Percentiles rank a stretch among this genome's conserved stretches.
Conservation (phyloP, 2,797 vertebrate genomes). For the Paratrypauchen microcephalus region DNA sequence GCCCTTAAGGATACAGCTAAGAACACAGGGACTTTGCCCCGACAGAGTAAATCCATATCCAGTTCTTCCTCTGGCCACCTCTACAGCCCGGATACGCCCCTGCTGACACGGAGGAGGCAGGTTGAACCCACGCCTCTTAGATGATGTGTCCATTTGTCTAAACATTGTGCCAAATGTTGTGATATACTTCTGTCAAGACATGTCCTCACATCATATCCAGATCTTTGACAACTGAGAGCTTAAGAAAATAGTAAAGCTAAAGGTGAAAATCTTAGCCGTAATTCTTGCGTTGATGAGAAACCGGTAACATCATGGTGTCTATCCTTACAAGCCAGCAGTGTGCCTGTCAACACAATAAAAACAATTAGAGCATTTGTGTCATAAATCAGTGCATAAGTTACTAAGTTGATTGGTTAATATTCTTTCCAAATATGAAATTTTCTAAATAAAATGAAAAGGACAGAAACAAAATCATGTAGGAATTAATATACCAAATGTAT, state of each 20-base stretch:
- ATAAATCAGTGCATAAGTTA: background rate
- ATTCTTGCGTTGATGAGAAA: constrained; percentile 39
- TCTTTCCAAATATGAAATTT: background rate
- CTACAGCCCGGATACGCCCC: constrained; percentile 85
- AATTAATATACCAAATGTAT: background rate
- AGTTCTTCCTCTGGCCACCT: constrained; percentile 90
- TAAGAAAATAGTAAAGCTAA: constrained; percentile 61
- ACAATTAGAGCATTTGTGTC: background rate
- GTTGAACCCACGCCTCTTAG: constrained; percentile 59
- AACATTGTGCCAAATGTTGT: constrained; percentile 78
- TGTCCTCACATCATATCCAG: constrained; percentile 13
- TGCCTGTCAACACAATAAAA: constrained; percentile 58
- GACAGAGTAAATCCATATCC: constrained; percentile 96
- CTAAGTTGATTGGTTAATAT: background rate
- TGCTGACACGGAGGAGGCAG: constrained; percentile 58
- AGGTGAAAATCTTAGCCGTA: constrained; percentile 59
- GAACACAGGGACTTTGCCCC: constrained; percentile 92
- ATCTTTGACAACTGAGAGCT: constrained; percentile 21
- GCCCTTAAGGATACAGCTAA: constrained; percentile 91
- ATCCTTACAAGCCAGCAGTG: constrained; percentile 32
- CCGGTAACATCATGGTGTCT: constrained; percentile 57
- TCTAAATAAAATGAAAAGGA: background rate
- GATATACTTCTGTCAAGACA: constrained; percentile 38
- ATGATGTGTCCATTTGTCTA: constrained; percentile 71
- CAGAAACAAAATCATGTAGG: background rate